Evolutionary conservation across 2,888 invertebrate species (phyloP), one percentile per base, ranked within the genome.

Genomic region (Zonitis immaculata): DNA sequence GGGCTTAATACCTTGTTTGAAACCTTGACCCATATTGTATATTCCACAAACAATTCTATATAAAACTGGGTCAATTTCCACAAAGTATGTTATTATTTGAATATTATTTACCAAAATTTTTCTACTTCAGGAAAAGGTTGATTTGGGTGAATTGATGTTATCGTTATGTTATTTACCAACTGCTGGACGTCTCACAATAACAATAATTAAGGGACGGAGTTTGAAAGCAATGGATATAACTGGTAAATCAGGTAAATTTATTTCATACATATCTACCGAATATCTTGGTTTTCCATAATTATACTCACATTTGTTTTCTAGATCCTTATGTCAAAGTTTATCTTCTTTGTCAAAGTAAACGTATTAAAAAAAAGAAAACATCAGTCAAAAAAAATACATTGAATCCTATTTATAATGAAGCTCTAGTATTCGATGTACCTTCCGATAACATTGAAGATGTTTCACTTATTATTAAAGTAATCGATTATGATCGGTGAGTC

Each of bases 301-400:
- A n/a, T n/a, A n/a, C n/a, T n/a, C n/a, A n/a, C n/a, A n/a, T n/a
- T n/a, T n/a, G n/a, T n/a, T n/a, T n/a, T n/a, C 16, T 3, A 88
- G 96, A 96, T 82, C 95, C 96, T 0, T 96, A 95, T 75, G 93
- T 95, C 51, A 95, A 95, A 78, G 89, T 95, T 22, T 89, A 91
- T 65, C 80, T 96, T 51, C 82, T 94, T 64, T 90, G 90, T 68
- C 88, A 91, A 74, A 90, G 90, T 3, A 91, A 92, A 72, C 81
- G 94, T 54, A 88, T 95, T 66, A 94, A 94, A 77, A 95, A 95
- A 79, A 90, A 92, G 76, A 95, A 95, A 75, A 95, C 96, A 0
- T 88, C 90, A 0, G 93, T 95, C 1, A 89, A 91, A 73, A 87
- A 89, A 70, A 89, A 89, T 64, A 93, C 91, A 0, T 78, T 95